phyloP scores from a whole-genome alignment of 2,113 vertebrate species.

The Prietella phreatophila region DNA sequence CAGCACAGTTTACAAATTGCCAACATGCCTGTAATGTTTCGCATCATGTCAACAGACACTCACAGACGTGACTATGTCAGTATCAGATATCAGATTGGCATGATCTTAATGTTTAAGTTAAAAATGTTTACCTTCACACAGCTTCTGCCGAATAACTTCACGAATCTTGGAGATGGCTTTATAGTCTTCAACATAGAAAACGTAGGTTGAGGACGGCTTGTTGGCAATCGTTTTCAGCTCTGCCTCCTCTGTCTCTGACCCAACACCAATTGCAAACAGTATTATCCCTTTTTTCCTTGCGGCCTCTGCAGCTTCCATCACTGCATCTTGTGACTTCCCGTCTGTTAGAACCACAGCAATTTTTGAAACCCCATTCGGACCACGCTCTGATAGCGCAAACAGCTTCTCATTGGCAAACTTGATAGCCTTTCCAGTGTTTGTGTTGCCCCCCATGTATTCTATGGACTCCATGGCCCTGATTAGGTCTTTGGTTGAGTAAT shows the following conservation, averaged over 20 bases:
- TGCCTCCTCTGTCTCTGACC: slow-evolving; percentile 84
- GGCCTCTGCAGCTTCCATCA: slow-evolving; percentile 83
- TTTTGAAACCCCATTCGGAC: slow-evolving; percentile 79
- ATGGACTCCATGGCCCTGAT: slow-evolving; percentile 83
- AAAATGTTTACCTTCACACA: slow-evolving; percentile 88
- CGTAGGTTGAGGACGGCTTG: slow-evolving; percentile 88
- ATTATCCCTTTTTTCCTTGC: slow-evolving; percentile 90
- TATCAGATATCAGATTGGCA: not conserved
- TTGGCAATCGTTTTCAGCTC: slow-evolving; percentile 92
- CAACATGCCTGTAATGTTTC: not conserved
- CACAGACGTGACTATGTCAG: not conserved
- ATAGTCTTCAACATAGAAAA: slow-evolving; percentile 95
- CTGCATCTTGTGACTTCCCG: slow-evolving; percentile 95
- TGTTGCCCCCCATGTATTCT: slow-evolving; percentile 93
- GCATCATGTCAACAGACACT: not conserved
- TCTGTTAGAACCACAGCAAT: slow-evolving; percentile 95
- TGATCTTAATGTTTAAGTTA: not conserved
- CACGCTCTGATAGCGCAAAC: slow-evolving; percentile 88
- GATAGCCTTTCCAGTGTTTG: slow-evolving; percentile 89
- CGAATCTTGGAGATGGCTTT: slow-evolving; percentile 94
- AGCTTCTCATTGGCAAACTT: slow-evolving; percentile 88
- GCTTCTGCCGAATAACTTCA: slow-evolving; percentile 93
- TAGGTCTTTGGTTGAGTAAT: slow-evolving; percentile 77
- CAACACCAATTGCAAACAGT: slow-evolving; percentile 94
- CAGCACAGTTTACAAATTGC: not conserved